These are phyloP conservation scores for Chelonia mydas DNA, from an alignment of 2,797 vertebrate genomes.

Conservation along the genomic window DNA sequence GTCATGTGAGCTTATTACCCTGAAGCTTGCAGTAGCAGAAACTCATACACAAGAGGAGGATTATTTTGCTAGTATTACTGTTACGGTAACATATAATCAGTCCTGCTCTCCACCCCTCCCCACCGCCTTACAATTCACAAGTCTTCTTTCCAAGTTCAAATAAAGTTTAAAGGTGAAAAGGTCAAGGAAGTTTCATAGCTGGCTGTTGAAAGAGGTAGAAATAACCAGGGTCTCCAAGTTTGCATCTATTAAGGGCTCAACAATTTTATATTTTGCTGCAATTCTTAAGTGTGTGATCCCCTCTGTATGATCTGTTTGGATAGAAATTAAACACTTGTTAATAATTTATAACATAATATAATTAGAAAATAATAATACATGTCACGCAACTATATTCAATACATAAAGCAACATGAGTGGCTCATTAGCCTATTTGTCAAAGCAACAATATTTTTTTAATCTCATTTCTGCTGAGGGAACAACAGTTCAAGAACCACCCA, in stretches of 20 bases:
- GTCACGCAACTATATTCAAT: constrained; percentile 61
- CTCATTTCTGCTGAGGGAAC: constrained; percentile 52
- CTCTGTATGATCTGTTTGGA: constrained; percentile 76
- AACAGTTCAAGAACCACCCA: constrained; percentile 53
- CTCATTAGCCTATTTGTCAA: constrained; percentile 71
- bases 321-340: constrained; percentile 81
- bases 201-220: constrained; percentile 85
- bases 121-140: constrained; percentile 79
- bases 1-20: constrained; percentile 92
- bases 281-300: constrained; percentile 71
- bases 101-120: constrained; percentile 55
- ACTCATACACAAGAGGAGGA: constrained; percentile 85
- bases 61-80: constrained; percentile 85
- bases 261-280: constrained; percentile 79
- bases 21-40: constrained; percentile 81
- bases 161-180: constrained; percentile 92
- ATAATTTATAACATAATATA: constrained; percentile 81
- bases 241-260: constrained; percentile 72
- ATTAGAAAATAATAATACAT: constrained; percentile 75
- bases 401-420: constrained; percentile 74
- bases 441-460: constrained; percentile 56
- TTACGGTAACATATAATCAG: constrained; percentile 86
- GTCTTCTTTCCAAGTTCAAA: constrained; percentile 89
- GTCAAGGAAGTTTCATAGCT: constrained; percentile 88
- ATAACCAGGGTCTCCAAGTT: constrained; percentile 81